phyloP scores from a whole-genome alignment of 2,113 vertebrate species.

The Felis catus region F.catus_Fca126_mat1.0 CM031414.1:63816501-63817000 shows the following conservation, averaged over 20 bases:
- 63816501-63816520: background rate
- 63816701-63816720: background rate
- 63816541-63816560: background rate
- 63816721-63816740: background rate
- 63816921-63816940: background rate
- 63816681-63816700: background rate
- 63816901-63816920: background rate
- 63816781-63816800: background rate
- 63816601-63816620: background rate
- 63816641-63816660: background rate
- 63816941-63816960: background rate
- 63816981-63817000: background rate
- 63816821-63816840: background rate
- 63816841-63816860: background rate
- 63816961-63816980: background rate
- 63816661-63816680: background rate
- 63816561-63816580: background rate
- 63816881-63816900: background rate
- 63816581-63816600: background rate
- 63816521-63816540: background rate
- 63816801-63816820: background rate
- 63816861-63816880: background rate
- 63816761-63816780: background rate
- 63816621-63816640: background rate
- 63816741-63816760: background rate